Evolutionary conservation across 2,888 invertebrate genomes (phyloP).

Genomic region (Hyalella azteca): DNA sequence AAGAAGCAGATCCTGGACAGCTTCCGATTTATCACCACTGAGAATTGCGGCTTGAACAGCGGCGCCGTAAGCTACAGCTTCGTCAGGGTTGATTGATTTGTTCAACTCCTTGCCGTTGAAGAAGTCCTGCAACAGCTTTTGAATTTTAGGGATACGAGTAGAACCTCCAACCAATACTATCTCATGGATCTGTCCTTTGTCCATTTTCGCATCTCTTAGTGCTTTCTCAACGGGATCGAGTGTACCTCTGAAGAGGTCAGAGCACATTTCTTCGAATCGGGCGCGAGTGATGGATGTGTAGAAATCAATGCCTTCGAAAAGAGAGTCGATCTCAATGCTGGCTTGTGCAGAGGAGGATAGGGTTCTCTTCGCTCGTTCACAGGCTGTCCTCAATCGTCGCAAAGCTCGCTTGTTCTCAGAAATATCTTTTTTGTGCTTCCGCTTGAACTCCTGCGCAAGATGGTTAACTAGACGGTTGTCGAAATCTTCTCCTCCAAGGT

Average conservation of each 20-base stretch:
- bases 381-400: constrained; percentile 86
- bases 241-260: constrained; percentile 93
- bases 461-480: constrained; percentile 74
- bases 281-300: constrained; percentile 94
- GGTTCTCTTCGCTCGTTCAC: constrained; percentile 81
- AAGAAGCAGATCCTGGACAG: constrained; percentile 86
- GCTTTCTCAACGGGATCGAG: constrained; percentile 97
- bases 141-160: constrained; percentile 97
- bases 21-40: constrained; percentile 72
- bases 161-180: constrained; percentile 95
- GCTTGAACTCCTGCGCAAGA: constrained; percentile 67
- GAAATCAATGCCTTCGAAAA: constrained; percentile 92
- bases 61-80: constrained; percentile 96
- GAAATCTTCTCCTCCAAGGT: constrained; percentile 91
- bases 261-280: constrained; percentile 94
- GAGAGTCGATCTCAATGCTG: constrained; percentile 91
- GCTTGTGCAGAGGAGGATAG: constrained; percentile 75
- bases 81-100: constrained; percentile 97
- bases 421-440: constrained; percentile 67
- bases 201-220: constrained; percentile 93
- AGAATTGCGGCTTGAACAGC: constrained; percentile 85
- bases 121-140: constrained; percentile 84
- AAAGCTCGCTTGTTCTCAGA: constrained; percentile 67
- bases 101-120: constrained; percentile 96
- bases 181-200: constrained; percentile 87